Base-by-base conservation (phyloP, 2,888 invertebrate genomes). In the Blomia tropicalis region DNA sequence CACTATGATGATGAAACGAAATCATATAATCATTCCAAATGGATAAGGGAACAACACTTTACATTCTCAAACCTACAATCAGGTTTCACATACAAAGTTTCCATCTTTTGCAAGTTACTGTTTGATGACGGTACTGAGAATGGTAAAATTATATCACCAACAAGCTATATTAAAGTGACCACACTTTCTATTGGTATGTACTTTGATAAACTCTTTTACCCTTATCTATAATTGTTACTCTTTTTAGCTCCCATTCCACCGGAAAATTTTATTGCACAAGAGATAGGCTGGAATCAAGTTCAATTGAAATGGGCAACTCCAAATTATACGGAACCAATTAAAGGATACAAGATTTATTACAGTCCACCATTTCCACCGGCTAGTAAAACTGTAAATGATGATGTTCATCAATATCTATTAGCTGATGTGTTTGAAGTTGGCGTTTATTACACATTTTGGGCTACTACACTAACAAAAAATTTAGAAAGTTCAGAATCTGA, bases 51-150 rank as follows among this genome's bases (percentile, higher is more conserved):
- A 3, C 79, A 77, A 29, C 77, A 75, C 62, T 79, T 75, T 71
- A 79, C 78, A 47, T 86, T 87, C 69, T 77, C 75, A 0, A 73
- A 79, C 60, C 75, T 88, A 54, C 76, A 79, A 65, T 82, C 87
- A 0, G 84, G 76, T 69, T 85, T 85, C 0, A 76, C 77, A n/a
- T 88, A 88, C 71, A 85, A 85, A 68, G 78, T 87, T 64, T 87
- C 86, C 0, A 82, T 87, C 59, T 86, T 82, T 72, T 83, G 85
- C 0, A 76, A 79, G 61, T 76, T 78, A 66, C 79, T 78, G 0
- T 3, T 23, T 19, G 2, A 11, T 14, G 22, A 47, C 22, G n/a
- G n/a, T n/a, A 14, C 7, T 23, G 14, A 3, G 11, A 75, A 72
- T 23, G 29, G 47, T 32, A 68, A 67, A 36, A 79, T 79, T 0